Base-by-base conservation (phyloP, 2,888 invertebrate species). In the Mythimna impura region DNA sequence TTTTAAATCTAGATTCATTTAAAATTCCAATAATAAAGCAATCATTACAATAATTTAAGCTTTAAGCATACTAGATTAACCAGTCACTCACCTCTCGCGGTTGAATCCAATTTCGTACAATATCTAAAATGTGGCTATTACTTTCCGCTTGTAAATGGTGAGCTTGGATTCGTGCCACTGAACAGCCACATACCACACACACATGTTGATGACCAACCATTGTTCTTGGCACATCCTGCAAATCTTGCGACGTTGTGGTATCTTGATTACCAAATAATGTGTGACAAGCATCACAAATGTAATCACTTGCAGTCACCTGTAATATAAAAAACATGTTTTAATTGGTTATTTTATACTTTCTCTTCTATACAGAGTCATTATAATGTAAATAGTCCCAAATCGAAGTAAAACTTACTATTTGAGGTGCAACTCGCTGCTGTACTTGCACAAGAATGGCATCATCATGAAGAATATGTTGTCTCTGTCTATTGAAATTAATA, bases 391-490 rank as follows among this genome's bases (percentile, higher is more conserved):
- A 63, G 62, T 63, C 7, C 10, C 10, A 30, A 63, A 63, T 63
- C 0, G 62, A 63, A 63, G 20, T 30, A 64, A 52, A 52, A 22
- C 52, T 64, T 64, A 64, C 34, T 36, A 64, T 52, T 64, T 64
- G 50, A 8, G 64, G 64, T 36, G 64, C 50, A 52, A 64, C 64
- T 64, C 52, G 52, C 6, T 52, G 34, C 64, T 71, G 57, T 30
- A 64, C 54, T 30, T 72, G 66, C 20, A 68, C 64, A 64, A 72
- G 63, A 71, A 66, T 65, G 36, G 65, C 65, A 65, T 65, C 52
- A 54, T 65, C 17, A 54, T 54, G 34, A 54, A 65, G 52, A 54
- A 65, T 10, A 22, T 65, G 65, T 52, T 22, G 52, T 52, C 52
- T 52, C 52, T 70, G 52, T 54, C 65, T 65, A 65, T 54, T 52